These are phyloP conservation scores for Eufriesea mexicana DNA, from an alignment of 1,140 invertebrate genomes.

Conservation along the genomic window DNA sequence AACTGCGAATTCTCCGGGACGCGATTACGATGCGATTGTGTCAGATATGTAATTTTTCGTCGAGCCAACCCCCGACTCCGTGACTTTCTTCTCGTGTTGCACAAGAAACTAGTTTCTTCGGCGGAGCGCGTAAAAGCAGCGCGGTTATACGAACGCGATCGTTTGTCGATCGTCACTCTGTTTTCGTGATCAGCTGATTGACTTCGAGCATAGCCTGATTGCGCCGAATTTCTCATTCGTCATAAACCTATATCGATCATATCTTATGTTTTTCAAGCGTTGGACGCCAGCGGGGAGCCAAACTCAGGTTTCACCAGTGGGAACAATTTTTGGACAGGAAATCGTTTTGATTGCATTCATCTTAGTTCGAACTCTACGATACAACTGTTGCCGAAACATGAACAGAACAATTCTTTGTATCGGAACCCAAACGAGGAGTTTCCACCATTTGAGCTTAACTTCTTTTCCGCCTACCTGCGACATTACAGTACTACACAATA, in stretches of 20 bases:
- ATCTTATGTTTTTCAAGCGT: slow-evolving; percentile 71
- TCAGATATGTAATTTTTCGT: slow-evolving; percentile 53
- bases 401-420: slow-evolving; percentile 70
- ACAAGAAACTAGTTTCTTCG: slow-evolving; percentile 77
- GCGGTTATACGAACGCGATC: too few species aligned
- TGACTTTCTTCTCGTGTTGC: slow-evolving; percentile 73
- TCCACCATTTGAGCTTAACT: slow-evolving; percentile 78
- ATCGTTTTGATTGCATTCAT: slow-evolving; percentile 76
- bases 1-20: slow-evolving; percentile 45
- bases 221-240: too few species aligned
- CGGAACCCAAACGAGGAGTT: slow-evolving; percentile 72
- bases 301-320: slow-evolving; percentile 79
- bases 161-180: background rate
- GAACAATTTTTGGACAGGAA: slow-evolving; percentile 82
- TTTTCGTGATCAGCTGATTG: too few species aligned
- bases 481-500: slow-evolving; percentile 81
- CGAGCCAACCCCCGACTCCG: slow-evolving; percentile 48
- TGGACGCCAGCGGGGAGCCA: slow-evolving; percentile 81
- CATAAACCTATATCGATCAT: background rate
- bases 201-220: too few species aligned
- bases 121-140: slow-evolving; percentile 45
- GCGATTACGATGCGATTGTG: slow-evolving; percentile 56
- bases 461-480: slow-evolving; percentile 74
- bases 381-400: slow-evolving; percentile 51
- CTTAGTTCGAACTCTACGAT: slow-evolving; percentile 65